phyloP scores from a whole-genome alignment of 2,797 vertebrate genomes.

The Ambastaia sidthimunki region DNA sequence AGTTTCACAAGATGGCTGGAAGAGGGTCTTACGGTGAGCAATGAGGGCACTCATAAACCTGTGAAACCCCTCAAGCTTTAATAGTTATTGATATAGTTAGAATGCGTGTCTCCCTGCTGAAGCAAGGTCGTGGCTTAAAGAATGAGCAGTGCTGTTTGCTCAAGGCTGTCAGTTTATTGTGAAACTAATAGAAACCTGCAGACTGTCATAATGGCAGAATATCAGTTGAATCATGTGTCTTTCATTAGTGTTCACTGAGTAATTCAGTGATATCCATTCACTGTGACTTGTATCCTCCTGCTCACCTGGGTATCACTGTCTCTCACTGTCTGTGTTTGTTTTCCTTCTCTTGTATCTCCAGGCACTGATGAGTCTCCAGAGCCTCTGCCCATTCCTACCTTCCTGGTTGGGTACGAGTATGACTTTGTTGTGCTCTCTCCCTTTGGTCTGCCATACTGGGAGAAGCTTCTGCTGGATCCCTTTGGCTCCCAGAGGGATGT shows the following conservation, averaged over 20 bases:
- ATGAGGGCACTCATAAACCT: not conserved
- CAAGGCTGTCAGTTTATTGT: too few species aligned
- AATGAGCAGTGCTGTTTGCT: too few species aligned
- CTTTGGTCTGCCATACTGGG: slow-evolving; percentile 96
- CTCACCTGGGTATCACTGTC: not conserved
- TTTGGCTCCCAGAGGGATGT: slow-evolving; percentile 95
- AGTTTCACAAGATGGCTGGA: slow-evolving; percentile 99
- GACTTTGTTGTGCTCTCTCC: slow-evolving; percentile 99
- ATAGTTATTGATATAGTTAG: not conserved
- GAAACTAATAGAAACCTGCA: too few species aligned
- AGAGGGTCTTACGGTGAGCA: slow-evolving; percentile 94
- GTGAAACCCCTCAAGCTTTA: not conserved
- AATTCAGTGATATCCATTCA: too few species aligned
- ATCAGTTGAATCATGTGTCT: too few species aligned
- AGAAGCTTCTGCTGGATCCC: slow-evolving; percentile 95
- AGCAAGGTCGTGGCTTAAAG: not conserved
- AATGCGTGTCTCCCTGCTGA: not conserved
- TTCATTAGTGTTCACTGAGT: not conserved
- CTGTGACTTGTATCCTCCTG: not conserved
- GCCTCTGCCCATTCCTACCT: slow-evolving; percentile 97
- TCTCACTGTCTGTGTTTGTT: not conserved
- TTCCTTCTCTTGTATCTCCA: slow-evolving; percentile 63
- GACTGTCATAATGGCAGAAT: too few species aligned
- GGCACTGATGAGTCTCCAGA: slow-evolving; percentile 98
- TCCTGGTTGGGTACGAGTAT: slow-evolving; percentile 96